Evolutionary conservation across 2,113 vertebrate genomes (phyloP), one percentile per base, ranked within the genome.

Genomic region (Alexandromys fortis): DNA sequence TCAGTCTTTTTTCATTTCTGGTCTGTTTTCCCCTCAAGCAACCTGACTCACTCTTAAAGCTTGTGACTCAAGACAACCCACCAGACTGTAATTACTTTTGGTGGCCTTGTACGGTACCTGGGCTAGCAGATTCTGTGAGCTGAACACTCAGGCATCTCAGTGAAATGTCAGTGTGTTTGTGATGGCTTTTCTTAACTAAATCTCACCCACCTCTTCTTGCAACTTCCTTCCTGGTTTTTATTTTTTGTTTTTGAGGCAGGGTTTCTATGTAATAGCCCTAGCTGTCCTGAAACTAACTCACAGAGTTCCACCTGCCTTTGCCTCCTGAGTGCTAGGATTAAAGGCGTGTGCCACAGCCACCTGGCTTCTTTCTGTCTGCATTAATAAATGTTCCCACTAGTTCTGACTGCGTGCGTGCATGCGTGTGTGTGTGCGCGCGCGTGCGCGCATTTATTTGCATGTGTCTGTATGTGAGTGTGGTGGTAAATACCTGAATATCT

Each of bases 61-160:
- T 85, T 65, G 55, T 88, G 19, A 55, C n/a, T 38, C 76, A 49
- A 94, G 70, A 86, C 42, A 91, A 63, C 35, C 85, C 26, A 58
- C 52, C 26, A 92, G 58, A 86, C n/a, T 94, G 90, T 89, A 81
- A 85, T 90, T n/a, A 90, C 42, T 89, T 92, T 72, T 95, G 89
- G 67, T 67, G 77, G 26, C n/a, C 28, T 38, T 35, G 30, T 72
- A 82, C n/a, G 82, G 30, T 72, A 82, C 58, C 86, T 81, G 35
- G 52, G 28, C 58, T 86, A 79, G 91, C 49, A 95, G 38, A 19
- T 94, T 95, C 92, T 94, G 49, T 82, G 83, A 89, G 77, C 42
- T 68, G 72, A 12, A 82, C 35, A 22, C n/a, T 67, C 79, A 93
- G 90, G 89, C 6, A 49, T 91, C 22, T 67, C 7, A 47, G 86